A percentile compares a stretch with the other conserved stretches of the same genome.
These are phyloP conservation scores for Astur gentilis DNA, from an alignment of 2,113 vertebrate genomes.

Conservation along the genomic window DNA sequence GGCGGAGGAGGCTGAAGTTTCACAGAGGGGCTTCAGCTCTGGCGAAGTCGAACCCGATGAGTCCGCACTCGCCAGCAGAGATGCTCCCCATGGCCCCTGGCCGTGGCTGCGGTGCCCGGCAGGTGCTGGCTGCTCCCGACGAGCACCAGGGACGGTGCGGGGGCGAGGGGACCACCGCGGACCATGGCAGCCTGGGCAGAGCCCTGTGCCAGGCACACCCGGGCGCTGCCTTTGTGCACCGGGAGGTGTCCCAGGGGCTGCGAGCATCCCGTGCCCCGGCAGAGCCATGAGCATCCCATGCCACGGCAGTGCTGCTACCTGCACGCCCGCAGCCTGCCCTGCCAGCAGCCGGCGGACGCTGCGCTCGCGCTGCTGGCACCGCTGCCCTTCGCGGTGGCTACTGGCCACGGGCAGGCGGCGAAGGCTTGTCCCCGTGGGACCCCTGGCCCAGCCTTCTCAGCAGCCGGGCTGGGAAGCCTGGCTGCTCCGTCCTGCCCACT, in stretches of 20 bases:
- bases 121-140: background rate
- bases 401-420: fast-evolving
- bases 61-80: fast-evolving
- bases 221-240: fast-evolving
- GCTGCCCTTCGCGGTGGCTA: fast-evolving
- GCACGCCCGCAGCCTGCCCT: background rate
- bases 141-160: background rate
- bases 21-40: fast-evolving
- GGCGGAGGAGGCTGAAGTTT: background rate
- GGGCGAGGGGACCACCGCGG: fast-evolving
- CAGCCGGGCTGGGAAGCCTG: background rate
- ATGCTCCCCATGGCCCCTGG: fast-evolving
- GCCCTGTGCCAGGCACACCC: background rate
- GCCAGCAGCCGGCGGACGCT: background rate
- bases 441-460: background rate
- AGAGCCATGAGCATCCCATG: fast-evolving
- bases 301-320: fast-evolving
- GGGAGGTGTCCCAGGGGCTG: background rate
- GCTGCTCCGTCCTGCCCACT: background rate
- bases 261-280: background rate
- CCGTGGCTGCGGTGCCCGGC: fast-evolving
- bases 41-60: fast-evolving
- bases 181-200: fast-evolving
- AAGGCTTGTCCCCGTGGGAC: background rate
- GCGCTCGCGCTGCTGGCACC: fast-evolving